A percentile compares a stretch with the other conserved stretches of the same genome.
Evolutionary conservation across 64 coral and sea anemone genomes (phyloP).

Genomic region (Pocillopora verrucosa): DNA sequence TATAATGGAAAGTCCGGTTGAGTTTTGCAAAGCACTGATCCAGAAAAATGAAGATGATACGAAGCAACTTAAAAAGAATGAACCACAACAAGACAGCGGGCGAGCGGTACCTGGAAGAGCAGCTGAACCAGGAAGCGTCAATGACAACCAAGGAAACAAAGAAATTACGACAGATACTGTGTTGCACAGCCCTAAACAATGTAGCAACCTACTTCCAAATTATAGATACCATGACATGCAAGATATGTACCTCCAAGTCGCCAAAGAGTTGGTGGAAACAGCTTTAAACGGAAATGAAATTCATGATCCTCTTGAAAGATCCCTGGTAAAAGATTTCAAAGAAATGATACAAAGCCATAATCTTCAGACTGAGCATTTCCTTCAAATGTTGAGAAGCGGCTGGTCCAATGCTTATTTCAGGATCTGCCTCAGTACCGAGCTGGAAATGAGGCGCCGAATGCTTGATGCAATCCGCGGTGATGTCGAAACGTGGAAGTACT

Average conservation of each 20-base stretch:
- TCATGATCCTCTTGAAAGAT: neutral
- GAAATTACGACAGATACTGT: neutral
- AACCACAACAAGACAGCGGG: neutral
- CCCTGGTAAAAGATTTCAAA: neutral
- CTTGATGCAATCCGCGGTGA: neutral
- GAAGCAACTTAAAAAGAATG: neutral
- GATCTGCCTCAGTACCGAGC: neutral
- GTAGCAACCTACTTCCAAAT: neutral
- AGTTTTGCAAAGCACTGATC: constrained; percentile 22
- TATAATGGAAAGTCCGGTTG: constrained; percentile 37
- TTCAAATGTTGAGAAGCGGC: neutral
- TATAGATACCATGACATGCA: constrained; percentile 5
- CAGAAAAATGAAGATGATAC: neutral
- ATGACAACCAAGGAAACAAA: neutral
- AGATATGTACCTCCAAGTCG: neutral
- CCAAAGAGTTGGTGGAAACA: neutral
- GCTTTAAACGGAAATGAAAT: neutral
- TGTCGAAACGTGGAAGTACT: neutral
- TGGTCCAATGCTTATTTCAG: neutral
- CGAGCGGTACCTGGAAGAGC: neutral
- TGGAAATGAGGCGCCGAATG: neutral
- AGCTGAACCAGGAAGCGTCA: too few species aligned
- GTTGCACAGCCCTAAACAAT: too few species aligned
- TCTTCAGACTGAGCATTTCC: neutral
- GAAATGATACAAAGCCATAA: neutral